Evolutionary conservation across 2,113 vertebrate species (phyloP).

Genomic region (Malurus alboscapulatus): DNA sequence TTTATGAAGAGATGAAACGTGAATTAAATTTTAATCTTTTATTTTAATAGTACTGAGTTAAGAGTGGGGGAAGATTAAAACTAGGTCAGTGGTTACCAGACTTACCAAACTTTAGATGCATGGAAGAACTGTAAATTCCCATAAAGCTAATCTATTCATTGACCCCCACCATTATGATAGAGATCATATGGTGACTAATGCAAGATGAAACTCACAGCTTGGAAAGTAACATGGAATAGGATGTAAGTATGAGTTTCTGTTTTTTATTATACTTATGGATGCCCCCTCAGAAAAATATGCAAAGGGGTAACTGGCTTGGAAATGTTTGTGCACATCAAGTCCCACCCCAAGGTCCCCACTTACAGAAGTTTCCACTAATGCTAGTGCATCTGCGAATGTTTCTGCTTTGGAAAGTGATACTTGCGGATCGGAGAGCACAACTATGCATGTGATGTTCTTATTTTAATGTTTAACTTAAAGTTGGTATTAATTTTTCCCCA

Average conservation of each 20-base stretch:
- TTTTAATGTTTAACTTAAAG: conserved; percentile 65
- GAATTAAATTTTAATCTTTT: conserved; percentile 71
- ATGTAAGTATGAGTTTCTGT: conserved; percentile 99
- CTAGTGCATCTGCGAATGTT: conserved; percentile 72
- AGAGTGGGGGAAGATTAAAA: conserved; percentile 79
- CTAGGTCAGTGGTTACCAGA: conserved; percentile 82
- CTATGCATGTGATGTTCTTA: conserved; percentile 71
- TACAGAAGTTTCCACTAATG: conserved; percentile 72
- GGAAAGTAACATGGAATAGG: conserved; percentile 99
- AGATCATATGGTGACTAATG: conserved; percentile 99
- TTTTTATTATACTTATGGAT: conserved; percentile 98
- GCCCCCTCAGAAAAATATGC: conserved; percentile 98
- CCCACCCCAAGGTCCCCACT: conserved; percentile 69
- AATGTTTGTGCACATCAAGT: conserved; percentile 71
- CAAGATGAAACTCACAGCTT: conserved; percentile 99
- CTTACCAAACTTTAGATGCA: conserved; percentile 98
- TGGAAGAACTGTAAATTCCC: conserved; percentile 99
- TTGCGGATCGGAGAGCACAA: conserved; percentile 52
- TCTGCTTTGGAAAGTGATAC: conserved; percentile 59
- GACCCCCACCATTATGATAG: conserved; percentile 99
- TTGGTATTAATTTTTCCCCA: conserved; percentile 44
- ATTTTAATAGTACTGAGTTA: conserved; percentile 76
- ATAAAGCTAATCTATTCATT: conserved; percentile 99
- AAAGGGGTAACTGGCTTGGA: conserved; percentile 96
- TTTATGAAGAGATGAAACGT: conserved; percentile 68